Evolutionary conservation across 2,797 vertebrate genomes (phyloP).

Genomic region (Myotis findleyi): DNA sequence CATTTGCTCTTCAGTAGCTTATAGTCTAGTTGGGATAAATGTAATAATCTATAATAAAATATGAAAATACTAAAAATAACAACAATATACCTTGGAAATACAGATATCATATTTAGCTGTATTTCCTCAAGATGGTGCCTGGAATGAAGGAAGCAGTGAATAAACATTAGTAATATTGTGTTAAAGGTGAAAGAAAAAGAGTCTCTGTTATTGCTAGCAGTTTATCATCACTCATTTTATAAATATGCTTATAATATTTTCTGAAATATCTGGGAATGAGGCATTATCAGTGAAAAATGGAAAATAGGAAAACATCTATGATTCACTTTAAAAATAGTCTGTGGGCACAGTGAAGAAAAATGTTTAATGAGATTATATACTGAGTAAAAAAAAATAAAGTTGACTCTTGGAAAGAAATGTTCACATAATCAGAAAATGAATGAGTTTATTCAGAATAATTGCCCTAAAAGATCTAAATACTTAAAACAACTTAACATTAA

Average conservation of each 20-base stretch:
- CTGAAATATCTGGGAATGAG: neutral
- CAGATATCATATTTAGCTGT: neutral
- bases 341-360: neutral
- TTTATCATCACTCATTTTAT: neutral
- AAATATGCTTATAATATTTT: neutral
- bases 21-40: neutral
- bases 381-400: neutral
- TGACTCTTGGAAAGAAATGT: neutral
- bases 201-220: neutral
- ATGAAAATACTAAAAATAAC: neutral
- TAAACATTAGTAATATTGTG: neutral
- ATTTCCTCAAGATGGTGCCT: neutral
- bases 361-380: neutral
- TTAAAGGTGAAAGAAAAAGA: neutral
- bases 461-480: neutral
- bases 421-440: neutral
- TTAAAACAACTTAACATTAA: neutral
- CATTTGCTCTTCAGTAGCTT: neutral
- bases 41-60: neutral
- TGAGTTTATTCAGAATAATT: neutral
- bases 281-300: neutral
- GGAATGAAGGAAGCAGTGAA: neutral
- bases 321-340: neutral
- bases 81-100: neutral
- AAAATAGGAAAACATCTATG: neutral